Conservation (phyloP, 2,888 invertebrate genomes). For the Selenia dentaria region DNA sequence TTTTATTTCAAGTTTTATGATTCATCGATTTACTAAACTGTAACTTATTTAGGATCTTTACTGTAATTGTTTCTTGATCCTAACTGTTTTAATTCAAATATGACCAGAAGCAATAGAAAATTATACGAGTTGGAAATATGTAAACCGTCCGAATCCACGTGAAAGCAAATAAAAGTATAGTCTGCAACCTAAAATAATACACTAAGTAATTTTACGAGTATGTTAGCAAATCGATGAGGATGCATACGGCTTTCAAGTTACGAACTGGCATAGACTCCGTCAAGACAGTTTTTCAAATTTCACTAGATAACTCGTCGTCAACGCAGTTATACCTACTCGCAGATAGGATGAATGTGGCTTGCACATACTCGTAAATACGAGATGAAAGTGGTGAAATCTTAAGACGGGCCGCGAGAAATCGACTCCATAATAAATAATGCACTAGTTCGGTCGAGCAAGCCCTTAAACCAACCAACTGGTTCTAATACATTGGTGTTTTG, state of each 20-base stretch:
- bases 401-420: constrained; percentile 73
- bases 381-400: constrained; percentile 83
- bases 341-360: constrained; percentile 51
- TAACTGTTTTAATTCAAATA: too few relatives aligned
- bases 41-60: too few relatives aligned
- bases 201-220: too few relatives aligned
- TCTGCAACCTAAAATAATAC: too few relatives aligned
- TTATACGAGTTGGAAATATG: too few relatives aligned
- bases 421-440: constrained; percentile 78
- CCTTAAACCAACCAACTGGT: constrained; percentile 70
- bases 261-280: constrained; percentile 8
- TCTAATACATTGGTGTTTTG: constrained; percentile 50
- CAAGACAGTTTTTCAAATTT: constrained; percentile 30
- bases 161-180: too few relatives aligned
- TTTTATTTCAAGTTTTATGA: too few relatives aligned
- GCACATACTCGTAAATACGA: constrained; percentile 63
- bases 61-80: too few relatives aligned
- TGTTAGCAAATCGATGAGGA: constrained; percentile 6
- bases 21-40: too few relatives aligned
- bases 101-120: too few relatives aligned
- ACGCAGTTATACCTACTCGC: constrained; percentile 31
- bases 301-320: constrained; percentile 21
- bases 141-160: too few relatives aligned
- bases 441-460: constrained; percentile 70
- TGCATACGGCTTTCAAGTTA: constrained; percentile 5